phyloP scores from a whole-genome alignment of 2,113 vertebrate genomes.

The Labrus mixtus region DNA sequence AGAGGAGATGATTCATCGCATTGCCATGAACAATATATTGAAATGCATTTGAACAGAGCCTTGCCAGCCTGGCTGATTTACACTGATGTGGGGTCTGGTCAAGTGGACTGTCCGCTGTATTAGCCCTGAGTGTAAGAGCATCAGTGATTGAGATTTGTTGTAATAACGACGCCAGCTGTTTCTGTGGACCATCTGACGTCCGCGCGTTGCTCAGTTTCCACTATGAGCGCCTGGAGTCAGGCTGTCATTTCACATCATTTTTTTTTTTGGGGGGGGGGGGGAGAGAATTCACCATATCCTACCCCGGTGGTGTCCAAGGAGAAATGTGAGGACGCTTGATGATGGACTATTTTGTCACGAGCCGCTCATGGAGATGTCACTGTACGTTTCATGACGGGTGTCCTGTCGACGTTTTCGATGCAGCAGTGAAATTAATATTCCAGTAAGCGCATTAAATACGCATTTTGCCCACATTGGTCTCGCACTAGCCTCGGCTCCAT shows the following conservation, averaged over 20 bases:
- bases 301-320: conserved; percentile 69
- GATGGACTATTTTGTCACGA: conserved; percentile 55
- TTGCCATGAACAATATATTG: conserved; percentile 25
- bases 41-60: conserved; percentile 1
- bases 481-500: conserved; percentile 40
- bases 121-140: conserved; percentile 39
- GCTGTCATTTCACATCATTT: conserved; percentile 51
- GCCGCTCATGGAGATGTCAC: conserved; percentile 61
- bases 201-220: conserved; percentile 58
- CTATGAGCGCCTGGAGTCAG: conserved; percentile 47
- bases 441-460: conserved; percentile 34
- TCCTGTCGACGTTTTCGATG: conserved; percentile 48
- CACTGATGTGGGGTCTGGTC: conserved; percentile 35
- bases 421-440: conserved; percentile 38
- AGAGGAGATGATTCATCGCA: conserved; percentile 17
- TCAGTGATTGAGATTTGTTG: conserved; percentile 44
- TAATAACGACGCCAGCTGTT: conserved; percentile 70
- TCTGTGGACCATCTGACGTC: conserved; percentile 61
- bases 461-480: conserved; percentile 52
- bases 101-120: conserved; percentile 61
- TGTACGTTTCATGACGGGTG: conserved; percentile 39
- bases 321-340: conserved; percentile 53
- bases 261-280: neutral
- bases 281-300: conserved; percentile 40
- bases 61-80: neutral